phyloP scores from a whole-genome alignment of 2,888 invertebrate genomes.

The Onthophagus sagittarius region DNA sequence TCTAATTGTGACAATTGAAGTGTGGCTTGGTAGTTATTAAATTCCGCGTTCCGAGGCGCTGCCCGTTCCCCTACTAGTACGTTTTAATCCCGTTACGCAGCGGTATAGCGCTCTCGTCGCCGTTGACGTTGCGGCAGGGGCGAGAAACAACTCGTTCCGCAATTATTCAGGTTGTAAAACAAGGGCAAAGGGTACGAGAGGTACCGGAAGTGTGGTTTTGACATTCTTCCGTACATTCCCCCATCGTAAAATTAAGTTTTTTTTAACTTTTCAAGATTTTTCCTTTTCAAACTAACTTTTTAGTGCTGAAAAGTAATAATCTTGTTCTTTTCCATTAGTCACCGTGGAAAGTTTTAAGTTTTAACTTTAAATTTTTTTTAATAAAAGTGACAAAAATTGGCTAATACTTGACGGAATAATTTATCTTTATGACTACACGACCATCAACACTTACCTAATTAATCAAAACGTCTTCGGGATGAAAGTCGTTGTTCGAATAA shows the following conservation, averaged over 20 bases:
- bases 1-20: constrained; percentile 37
- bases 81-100: neutral
- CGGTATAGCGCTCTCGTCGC: neutral
- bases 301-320: neutral
- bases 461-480: constrained; percentile 32
- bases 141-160: constrained; percentile 15
- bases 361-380: constrained; percentile 6
- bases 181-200: neutral
- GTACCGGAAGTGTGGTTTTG: constrained; percentile 3
- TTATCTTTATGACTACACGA: constrained; percentile 40
- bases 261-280: neutral
- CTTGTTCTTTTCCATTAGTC: neutral
- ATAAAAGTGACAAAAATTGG: neutral
- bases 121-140: constrained; percentile 13
- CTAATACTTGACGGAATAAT: constrained; percentile 32
- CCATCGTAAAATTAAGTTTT: neutral
- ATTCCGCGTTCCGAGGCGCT: constrained; percentile 33
- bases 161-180: constrained; percentile 4
- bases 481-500: constrained; percentile 12
- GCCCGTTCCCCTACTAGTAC: neutral
- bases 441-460: constrained; percentile 43
- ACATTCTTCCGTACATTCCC: constrained; percentile 3
- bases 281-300: constrained; percentile 2
- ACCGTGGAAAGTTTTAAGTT: neutral
- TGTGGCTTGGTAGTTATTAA: constrained; percentile 36